phyloP scores from a whole-genome alignment of 2,888 invertebrate species.

The Eretmocerus hayati region DNA sequence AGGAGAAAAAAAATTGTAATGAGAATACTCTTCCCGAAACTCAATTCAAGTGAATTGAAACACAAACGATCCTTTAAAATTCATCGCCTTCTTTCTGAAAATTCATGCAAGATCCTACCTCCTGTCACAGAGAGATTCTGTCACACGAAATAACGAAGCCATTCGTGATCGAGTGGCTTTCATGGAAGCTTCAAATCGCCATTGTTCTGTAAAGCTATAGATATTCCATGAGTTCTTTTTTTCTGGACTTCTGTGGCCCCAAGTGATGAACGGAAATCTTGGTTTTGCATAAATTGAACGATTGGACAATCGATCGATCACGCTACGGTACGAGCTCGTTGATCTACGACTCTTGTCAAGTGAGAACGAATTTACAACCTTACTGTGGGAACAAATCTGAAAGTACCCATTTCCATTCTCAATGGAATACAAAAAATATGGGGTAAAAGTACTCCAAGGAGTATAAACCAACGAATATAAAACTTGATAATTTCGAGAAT shows the following conservation, averaged over 20 bases:
- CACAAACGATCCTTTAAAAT: no score
- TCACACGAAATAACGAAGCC: neutral
- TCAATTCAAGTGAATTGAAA: no score
- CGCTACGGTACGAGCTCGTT: conserved; percentile 1
- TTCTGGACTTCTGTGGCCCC: neutral
- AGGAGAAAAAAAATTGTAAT: no score
- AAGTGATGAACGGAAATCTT: conserved; percentile 17
- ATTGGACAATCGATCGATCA: conserved; percentile 19
- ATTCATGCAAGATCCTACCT: no score
- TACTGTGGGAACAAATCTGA: conserved; percentile 6
- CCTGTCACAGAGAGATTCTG: no score
- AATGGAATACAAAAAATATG: no score
- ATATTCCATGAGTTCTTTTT: neutral
- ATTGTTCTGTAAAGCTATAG: conserved; percentile 7
- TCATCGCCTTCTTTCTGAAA: no score
- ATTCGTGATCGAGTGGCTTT: neutral
- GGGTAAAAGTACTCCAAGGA: no score
- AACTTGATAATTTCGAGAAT: no score
- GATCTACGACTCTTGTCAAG: conserved; percentile 16
- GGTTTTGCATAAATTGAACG: conserved; percentile 20
- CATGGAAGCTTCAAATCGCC: conserved; percentile 1
- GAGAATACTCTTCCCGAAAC: no score
- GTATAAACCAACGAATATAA: no score
- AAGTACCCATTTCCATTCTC: neutral
- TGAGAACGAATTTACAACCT: conserved; percentile 14